Evolutionary conservation across 2,797 vertebrate species (phyloP), one percentile per base, ranked within the genome.

Genomic region (Xiphorhynchus erythropygius): DNA sequence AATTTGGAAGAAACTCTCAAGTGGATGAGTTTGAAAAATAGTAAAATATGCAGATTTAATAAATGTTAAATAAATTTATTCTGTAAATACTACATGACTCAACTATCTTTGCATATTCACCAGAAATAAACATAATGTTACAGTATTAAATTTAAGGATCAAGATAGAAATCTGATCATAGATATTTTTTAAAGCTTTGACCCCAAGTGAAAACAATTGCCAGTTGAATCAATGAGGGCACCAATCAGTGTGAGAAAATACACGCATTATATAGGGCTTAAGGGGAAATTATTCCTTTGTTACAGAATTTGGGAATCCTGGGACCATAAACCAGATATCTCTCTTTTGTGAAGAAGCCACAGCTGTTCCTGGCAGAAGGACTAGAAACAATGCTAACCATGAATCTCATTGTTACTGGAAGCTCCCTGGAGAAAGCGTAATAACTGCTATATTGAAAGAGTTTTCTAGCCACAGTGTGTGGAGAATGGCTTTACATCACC

Each of bases 41-140:
- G 49, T 83, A 85, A 91, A 80, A 89, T 91, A 87, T 65, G 30
- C 24, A 94, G 42, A 77, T 74, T 79, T 79, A 92, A 76, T 80
- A 93, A 94, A 77, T 35, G 42, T 50, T 78, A 93, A 84, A 89
- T 65, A 87, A 89, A 87, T 70, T 70, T 50, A 77, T 95, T 67
- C 42, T 83, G 33, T 85, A 87, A 87, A 89, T 84, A 67, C 19
- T 75, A 59, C 21, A 44, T 70, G 59, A 56, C 47, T 93, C 46
- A 80, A 86, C 42, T 74, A 46, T 84, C 81, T 64, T 83, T 81
- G n/a, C n/a, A 41, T 83, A 49, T 89, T 84, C 93, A 78, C 25
- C 60, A 89, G 41, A 87, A 89, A 50, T 87, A 89, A 93, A 83
- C 28, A 62, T 67, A 89, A 82, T 28, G 12, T 59, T 79, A 35